Conservation (phyloP, 2,113 vertebrate species). For the Siphamia tubifer region DNA sequence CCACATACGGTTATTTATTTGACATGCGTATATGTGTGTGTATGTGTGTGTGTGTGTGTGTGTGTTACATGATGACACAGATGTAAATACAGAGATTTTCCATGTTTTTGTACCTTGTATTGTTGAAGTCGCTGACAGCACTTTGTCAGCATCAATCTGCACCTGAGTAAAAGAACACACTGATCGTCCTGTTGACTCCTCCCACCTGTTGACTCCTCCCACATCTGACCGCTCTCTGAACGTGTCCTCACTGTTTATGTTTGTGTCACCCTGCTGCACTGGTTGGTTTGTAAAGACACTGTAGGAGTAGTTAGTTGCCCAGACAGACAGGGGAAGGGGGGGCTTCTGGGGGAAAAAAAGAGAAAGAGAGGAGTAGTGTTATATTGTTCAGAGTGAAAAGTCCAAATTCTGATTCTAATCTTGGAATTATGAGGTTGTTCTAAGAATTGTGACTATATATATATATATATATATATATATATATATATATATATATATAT, state of each 20-base stretch:
- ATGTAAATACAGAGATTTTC: conserved; percentile 9
- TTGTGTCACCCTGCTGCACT: background rate
- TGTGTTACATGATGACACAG: background rate
- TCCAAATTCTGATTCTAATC: too few relatives aligned
- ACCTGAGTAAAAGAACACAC: too few relatives aligned
- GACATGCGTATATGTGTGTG: conserved; percentile 7
- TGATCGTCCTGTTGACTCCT: too few relatives aligned
- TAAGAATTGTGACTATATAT: too few relatives aligned
- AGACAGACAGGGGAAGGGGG: too few relatives aligned
- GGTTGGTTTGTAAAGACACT: background rate
- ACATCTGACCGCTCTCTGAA: background rate
- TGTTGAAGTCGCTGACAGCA: conserved; percentile 8
- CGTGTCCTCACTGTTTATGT: background rate
- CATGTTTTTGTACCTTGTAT: conserved; percentile 4
- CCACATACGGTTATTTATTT: conserved; percentile 77
- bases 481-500: too few relatives aligned
- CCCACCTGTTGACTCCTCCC: background rate
- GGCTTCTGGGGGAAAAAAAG: too few relatives aligned
- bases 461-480: too few relatives aligned
- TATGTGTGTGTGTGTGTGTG: background rate
- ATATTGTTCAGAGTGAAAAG: too few relatives aligned
- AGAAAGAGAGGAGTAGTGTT: too few relatives aligned
- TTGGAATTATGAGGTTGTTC: too few relatives aligned
- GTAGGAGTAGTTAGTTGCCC: too few relatives aligned
- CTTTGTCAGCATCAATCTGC: background rate